phyloP scores from a whole-genome alignment of 1,140 invertebrate species.

The Steinernema feltiae region DNA sequence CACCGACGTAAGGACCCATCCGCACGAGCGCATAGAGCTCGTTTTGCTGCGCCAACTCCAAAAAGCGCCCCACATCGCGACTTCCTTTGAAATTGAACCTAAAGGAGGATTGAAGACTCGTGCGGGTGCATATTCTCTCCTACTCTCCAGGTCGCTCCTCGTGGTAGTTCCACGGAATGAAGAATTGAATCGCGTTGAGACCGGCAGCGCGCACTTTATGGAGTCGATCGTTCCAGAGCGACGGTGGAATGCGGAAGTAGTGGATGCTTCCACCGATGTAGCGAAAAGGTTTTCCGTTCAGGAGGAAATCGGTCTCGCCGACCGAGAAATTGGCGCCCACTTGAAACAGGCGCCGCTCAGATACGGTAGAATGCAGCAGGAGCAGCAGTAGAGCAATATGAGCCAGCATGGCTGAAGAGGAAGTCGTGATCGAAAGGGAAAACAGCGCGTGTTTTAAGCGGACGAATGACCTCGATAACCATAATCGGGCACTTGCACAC shows the following conservation, averaged over 20 bases:
- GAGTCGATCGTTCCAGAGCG: constrained; percentile 77
- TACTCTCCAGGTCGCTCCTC: constrained; percentile 61
- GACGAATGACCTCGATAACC: not conserved
- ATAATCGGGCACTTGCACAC: not conserved
- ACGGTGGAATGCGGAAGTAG: constrained; percentile 75
- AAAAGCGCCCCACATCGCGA: constrained; percentile 41
- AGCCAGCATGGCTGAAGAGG: not conserved
- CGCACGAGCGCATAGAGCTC: constrained; percentile 62
- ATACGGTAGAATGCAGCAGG: not conserved
- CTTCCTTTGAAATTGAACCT: not conserved
- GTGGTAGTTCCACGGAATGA: constrained; percentile 80
- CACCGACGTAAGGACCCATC: constrained; percentile 63
- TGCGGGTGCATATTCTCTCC: not conserved
- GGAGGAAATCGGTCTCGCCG: not conserved
- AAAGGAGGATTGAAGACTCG: not conserved
- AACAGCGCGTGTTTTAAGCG: not conserved
- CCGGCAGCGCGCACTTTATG: constrained; percentile 75
- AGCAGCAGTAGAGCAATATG: not conserved
- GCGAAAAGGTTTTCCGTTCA: constrained; percentile 65
- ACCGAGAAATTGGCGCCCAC: not conserved
- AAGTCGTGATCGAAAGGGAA: not conserved
- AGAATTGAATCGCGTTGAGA: constrained; percentile 74
- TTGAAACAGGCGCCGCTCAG: not conserved
- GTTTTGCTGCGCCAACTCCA: constrained; percentile 60
- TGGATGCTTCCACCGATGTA: constrained; percentile 83